These are phyloP conservation scores for Sycophaga agraensis DNA, from an alignment of 1,140 invertebrate genomes.

Conservation along the genomic window DNA sequence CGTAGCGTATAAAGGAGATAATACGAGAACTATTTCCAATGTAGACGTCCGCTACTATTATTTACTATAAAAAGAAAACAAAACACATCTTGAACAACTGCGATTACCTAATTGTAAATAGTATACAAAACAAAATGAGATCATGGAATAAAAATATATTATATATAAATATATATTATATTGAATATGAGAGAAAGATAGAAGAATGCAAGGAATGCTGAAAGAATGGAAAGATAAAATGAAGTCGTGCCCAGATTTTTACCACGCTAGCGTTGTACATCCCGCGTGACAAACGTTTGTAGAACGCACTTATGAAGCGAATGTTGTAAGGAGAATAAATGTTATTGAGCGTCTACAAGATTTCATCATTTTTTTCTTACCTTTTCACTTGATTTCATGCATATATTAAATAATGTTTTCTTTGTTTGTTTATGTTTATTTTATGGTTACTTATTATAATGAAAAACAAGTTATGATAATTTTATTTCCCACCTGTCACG, in stretches of 20 bases:
- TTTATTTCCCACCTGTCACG: no score
- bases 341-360: slow-evolving; percentile 40
- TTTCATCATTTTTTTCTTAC: slow-evolving; percentile 20
- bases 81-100: slow-evolving; percentile 46
- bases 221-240: slow-evolving; percentile 12
- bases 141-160: slow-evolving; percentile 32
- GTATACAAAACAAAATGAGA: slow-evolving; percentile 42
- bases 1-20: slow-evolving; percentile 46
- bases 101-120: slow-evolving; percentile 54
- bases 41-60: slow-evolving; percentile 48
- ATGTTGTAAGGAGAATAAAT: slow-evolving; percentile 40
- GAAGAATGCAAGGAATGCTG: slow-evolving; percentile 24
- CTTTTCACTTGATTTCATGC: slow-evolving; percentile 13
- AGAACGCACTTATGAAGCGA: slow-evolving; percentile 45
- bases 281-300: slow-evolving; percentile 45
- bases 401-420: no score
- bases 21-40: slow-evolving; percentile 48
- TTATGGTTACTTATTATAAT: background rate
- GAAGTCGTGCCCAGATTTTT: slow-evolving; percentile 39
- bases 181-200: slow-evolving; percentile 41
- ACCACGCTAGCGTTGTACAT: slow-evolving; percentile 42
- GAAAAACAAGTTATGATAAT: background rate
- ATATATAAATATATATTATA: slow-evolving; percentile 43
- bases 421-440: background rate
- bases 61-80: slow-evolving; percentile 35